These are phyloP conservation scores for Phorcus lineatus DNA, from an alignment of 2,888 invertebrate genomes.

Conservation along the genomic window DNA sequence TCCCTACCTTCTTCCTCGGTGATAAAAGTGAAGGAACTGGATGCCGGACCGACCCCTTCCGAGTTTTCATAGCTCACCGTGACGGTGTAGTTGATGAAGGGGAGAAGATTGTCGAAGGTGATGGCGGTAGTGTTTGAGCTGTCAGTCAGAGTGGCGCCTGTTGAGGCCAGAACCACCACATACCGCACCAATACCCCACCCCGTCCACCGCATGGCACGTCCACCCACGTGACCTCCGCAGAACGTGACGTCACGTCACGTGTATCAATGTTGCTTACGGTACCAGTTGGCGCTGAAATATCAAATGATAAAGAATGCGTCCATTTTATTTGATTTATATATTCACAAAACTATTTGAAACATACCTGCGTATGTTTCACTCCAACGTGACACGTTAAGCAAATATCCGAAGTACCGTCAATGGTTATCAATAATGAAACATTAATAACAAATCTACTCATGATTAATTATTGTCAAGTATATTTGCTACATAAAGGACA, in stretches of 20 bases:
- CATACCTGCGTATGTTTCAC: no score
- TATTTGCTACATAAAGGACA: no score
- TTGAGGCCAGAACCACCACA: constrained; percentile 33
- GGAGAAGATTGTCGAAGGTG: constrained; percentile 33
- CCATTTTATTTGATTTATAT: no score
- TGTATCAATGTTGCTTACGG: constrained; percentile 37
- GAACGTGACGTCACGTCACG: constrained; percentile 32
- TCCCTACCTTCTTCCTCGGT: constrained; percentile 61
- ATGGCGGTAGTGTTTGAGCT: constrained; percentile 2
- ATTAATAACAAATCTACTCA: no score
- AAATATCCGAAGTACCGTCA: no score
- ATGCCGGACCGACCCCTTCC: constrained; percentile 42
- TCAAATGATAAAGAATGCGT: neutral
- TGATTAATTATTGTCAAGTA: no score
- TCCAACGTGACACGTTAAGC: no score
- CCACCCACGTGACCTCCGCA: constrained; percentile 53
- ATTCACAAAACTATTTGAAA: no score
- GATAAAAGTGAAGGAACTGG: constrained; percentile 39
- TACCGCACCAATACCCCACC: constrained; percentile 54
- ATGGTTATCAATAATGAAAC: no score
- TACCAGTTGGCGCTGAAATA: constrained; percentile 50
- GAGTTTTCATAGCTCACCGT: constrained; percentile 59
- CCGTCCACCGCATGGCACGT: constrained; percentile 51
- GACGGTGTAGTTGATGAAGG: constrained; percentile 57
- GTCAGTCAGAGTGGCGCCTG: neutral